Conservation (phyloP, 2,113 vertebrate genomes). For the Dromaius novaehollandiae region DNA sequence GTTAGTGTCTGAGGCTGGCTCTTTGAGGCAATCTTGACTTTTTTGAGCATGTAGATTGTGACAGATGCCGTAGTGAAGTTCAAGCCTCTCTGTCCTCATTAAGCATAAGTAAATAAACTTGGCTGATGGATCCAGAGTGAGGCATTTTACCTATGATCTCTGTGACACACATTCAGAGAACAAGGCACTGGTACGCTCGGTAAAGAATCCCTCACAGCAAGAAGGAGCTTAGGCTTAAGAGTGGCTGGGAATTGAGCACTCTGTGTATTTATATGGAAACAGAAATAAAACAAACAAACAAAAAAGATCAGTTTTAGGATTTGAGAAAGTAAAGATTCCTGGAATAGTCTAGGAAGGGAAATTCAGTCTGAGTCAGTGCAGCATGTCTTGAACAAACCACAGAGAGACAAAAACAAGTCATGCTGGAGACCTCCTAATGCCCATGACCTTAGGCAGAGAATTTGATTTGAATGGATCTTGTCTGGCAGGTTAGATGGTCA, state of each 20-base stretch:
- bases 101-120: not conserved
- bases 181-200: not conserved
- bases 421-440: not conserved
- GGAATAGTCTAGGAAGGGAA: not conserved
- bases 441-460: not conserved
- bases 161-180: not conserved
- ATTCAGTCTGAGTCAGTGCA: not conserved
- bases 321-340: not conserved
- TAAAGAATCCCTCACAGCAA: not conserved
- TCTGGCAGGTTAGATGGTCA: not conserved
- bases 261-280: not conserved
- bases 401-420: not conserved
- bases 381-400: not conserved
- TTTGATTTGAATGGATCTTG: conserved; percentile 31
- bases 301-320: not conserved
- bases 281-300: not conserved
- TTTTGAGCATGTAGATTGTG: not conserved
- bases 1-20: not conserved
- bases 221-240: not conserved
- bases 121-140: not conserved
- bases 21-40: not conserved
- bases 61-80: not conserved
- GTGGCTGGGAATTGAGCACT: not conserved
- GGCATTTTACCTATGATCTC: not conserved
- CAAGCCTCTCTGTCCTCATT: not conserved